A percentile compares a stretch with the other conserved stretches of the same genome.
These are phyloP conservation scores for Diogma glabrata DNA, from an alignment of 2,888 invertebrate genomes.

Conservation along the genomic window DNA sequence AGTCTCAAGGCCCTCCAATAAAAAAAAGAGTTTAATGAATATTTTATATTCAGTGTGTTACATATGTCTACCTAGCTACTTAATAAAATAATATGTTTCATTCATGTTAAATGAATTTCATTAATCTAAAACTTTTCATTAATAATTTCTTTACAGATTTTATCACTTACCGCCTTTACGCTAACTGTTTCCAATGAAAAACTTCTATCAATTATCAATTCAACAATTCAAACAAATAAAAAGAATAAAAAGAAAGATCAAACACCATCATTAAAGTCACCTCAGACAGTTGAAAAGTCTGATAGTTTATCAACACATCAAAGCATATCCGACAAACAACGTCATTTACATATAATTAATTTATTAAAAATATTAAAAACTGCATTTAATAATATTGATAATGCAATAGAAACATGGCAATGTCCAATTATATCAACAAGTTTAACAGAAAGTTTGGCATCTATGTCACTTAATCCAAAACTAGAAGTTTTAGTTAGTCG, in stretches of 20 bases:
- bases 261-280: no score
- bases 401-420: conserved; percentile 30
- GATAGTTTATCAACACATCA: conserved; percentile 15
- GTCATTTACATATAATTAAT: conserved; percentile 29
- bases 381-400: conserved; percentile 30
- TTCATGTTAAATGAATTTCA: no score
- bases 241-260: conserved; percentile 22
- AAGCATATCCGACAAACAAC: conserved; percentile 31
- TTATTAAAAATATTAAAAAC: conserved; percentile 33
- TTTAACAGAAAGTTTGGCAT: conserved; percentile 32
- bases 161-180: conserved; percentile 34
- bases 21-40: no score
- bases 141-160: conserved; percentile 27
- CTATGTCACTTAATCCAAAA: conserved; percentile 34
- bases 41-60: no score
- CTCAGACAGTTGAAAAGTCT: conserved; percentile 8
- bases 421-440: conserved; percentile 29
- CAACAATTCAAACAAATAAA: conserved; percentile 23
- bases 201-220: conserved; percentile 13
- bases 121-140: no score
- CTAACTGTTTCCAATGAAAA: conserved; percentile 33
- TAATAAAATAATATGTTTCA: no score
- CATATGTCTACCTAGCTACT: no score
- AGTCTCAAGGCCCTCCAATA: no score
- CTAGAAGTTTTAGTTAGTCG: conserved; percentile 31